phyloP scores from a whole-genome alignment of 2,797 vertebrate genomes.

The Hapalemur alaotrensis region DNA sequence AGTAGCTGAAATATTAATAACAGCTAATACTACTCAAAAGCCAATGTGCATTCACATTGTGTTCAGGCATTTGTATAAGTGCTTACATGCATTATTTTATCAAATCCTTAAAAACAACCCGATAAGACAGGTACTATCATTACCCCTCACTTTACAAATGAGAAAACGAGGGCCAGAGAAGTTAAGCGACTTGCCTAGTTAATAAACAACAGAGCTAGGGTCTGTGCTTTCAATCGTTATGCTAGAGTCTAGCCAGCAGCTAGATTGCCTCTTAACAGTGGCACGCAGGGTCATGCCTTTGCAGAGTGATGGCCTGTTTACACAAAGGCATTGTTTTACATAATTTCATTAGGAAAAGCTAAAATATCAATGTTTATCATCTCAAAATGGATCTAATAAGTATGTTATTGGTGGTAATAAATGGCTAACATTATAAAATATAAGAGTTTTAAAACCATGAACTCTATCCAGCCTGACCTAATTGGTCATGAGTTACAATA shows the following conservation, averaged over 20 bases:
- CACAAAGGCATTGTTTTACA: not conserved
- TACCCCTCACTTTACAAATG: not conserved
- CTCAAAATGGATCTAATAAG: not conserved
- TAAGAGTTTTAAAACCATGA: not conserved
- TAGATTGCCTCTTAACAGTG: not conserved
- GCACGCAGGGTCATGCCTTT: not conserved
- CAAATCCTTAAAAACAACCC: not conserved
- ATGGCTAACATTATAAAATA: not conserved
- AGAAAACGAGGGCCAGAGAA: not conserved
- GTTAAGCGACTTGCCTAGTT: not conserved
- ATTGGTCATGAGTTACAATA: not conserved
- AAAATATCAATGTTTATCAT: not conserved
- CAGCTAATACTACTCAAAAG: not conserved
- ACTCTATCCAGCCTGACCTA: not conserved
- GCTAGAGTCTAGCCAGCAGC: not conserved
- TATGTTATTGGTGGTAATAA: not conserved
- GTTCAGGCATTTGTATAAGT: not conserved
- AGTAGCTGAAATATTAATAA: not conserved
- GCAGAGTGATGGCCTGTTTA: not conserved
- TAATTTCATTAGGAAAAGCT: not conserved
- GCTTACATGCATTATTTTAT: not conserved
- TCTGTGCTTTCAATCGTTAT: not conserved
- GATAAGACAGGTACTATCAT: not conserved
- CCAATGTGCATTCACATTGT: not conserved
- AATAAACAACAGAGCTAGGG: not conserved